Percentiles rank a stretch among this genome's conserved stretches.
Evolutionary conservation across 2,888 invertebrate genomes (phyloP).

Genomic region (Ischnus inquisitorius): DNA sequence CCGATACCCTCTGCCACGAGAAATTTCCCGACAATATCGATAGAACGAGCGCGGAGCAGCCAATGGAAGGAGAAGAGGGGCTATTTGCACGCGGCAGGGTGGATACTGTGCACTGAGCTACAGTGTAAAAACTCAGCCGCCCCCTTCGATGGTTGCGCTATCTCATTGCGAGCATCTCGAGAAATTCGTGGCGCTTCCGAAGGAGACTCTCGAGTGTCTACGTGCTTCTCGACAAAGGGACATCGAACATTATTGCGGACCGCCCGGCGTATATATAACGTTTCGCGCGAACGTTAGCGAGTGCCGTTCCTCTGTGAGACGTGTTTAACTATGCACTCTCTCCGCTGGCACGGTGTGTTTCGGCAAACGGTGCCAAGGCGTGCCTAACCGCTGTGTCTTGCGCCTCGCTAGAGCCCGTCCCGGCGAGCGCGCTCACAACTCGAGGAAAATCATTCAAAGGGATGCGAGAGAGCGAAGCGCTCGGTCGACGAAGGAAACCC

Average conservation of each 20-base stretch:
- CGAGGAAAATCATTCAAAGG: not conserved
- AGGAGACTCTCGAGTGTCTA: not conserved
- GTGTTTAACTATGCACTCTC: not conserved
- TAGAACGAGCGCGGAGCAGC: too few species aligned
- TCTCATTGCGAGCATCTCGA: constrained; percentile 59
- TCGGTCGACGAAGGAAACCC: not conserved
- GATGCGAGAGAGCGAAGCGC: not conserved
- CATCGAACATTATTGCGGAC: constrained; percentile 67
- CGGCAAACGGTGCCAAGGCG: not conserved
- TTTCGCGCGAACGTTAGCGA: not conserved
- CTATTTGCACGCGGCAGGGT: not conserved
- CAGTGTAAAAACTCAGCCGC: not conserved
- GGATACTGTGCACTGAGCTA: not conserved
- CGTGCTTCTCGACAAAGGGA: constrained; percentile 69
- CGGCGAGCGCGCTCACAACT: not conserved
- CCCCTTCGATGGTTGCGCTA: not conserved
- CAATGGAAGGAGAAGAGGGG: not conserved
- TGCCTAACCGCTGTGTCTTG: not conserved
- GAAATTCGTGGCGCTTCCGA: constrained; percentile 50
- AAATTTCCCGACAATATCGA: too few species aligned
- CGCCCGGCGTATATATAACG: constrained; percentile 41
- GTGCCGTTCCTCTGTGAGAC: constrained; percentile 15
- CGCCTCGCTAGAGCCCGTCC: not conserved
- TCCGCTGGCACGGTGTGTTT: not conserved
- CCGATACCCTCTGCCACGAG: too few species aligned